These are phyloP conservation scores for Cinara cedri DNA, from an alignment of 2,888 invertebrate genomes.

Conservation along the genomic window DNA sequence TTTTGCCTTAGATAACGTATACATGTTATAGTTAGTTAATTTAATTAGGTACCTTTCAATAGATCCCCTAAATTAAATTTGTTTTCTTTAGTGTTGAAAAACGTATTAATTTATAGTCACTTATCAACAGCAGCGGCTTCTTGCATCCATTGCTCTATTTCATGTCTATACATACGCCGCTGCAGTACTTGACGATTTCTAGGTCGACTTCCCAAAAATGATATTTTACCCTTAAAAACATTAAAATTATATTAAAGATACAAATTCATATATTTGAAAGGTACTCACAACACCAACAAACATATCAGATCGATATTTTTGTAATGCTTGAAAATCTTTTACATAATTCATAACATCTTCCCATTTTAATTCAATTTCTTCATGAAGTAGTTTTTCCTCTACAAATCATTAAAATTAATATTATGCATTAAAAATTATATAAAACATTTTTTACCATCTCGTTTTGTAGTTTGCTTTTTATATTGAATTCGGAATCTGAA, in stretches of 20 bases:
- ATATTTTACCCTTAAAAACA: constrained; percentile 66
- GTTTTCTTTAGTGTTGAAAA: constrained; percentile 5
- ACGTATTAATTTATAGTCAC: constrained; percentile 7
- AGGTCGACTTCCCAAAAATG: constrained; percentile 76
- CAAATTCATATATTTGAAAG: not conserved
- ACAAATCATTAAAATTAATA: constrained; percentile 59
- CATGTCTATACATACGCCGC: constrained; percentile 76
- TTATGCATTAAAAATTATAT: not conserved
- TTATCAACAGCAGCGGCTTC: constrained; percentile 65
- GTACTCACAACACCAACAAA: constrained; percentile 63
- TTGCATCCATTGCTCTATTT: constrained; percentile 76
- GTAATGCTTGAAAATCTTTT: constrained; percentile 66
- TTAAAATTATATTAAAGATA: not conserved
- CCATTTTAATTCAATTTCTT: constrained; percentile 76
- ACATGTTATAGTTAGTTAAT: not conserved
- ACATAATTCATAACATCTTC: constrained; percentile 70
- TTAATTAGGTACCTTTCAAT: constrained; percentile 38
- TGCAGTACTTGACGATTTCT: constrained; percentile 78
- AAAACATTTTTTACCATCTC: constrained; percentile 68
- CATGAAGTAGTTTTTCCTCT: constrained; percentile 79
- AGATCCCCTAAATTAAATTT: constrained; percentile 36
- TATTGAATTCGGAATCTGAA: constrained; percentile 88
- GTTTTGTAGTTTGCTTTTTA: constrained; percentile 78
- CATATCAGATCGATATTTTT: constrained; percentile 65
- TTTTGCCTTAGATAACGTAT: not conserved